Evolutionary conservation across 2,113 vertebrate genomes (phyloP), one percentile per base, ranked within the genome.

Genomic region (Axis porcinus): DNA sequence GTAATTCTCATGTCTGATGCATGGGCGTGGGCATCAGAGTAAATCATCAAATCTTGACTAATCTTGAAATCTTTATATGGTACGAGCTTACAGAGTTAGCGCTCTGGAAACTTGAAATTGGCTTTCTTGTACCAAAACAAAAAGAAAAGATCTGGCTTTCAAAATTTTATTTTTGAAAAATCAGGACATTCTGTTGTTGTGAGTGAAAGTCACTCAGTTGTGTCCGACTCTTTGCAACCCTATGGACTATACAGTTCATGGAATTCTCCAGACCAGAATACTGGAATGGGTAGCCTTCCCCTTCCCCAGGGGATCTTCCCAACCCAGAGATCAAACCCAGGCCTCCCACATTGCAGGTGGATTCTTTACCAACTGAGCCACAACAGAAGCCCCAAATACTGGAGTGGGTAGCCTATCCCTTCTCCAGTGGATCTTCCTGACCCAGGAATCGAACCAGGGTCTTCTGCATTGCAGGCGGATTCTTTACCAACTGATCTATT

Each of bases 131-230:
- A 25, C 40, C 62, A 28, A 43, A 54, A 70, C n/a, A 90, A 89
- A 76, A 96, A 82, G 16, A 91, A 76, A 58, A 13, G 21, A 76
- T 83, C 2, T 70, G 67, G 58, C 55, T 81, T 23, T 81, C 14
- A 40, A 52, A 84, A 58, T 95, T 82, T 93, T 86, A 15, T 23
- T 86, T 84, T 94, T 85, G 28, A 94, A 67, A 67, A 91, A 86
- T 86, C 19, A 57, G 10, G 58, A 7, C 28, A 50, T 81, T 94
- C 89, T 76, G 25, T 89, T 70, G 11, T 40, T 70, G n/a, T 70
- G 67, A 74, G 19, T 74, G n/a, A 74, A 70, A 40, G 19, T 74
- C n/a, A 23, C 10, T 74, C 67, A 40, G 67, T 74, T 40, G n/a
- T 74, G 19, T 74, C 67, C 0, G 2, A 74, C 10, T 74, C n/a